Percentiles rank a stretch among this genome's conserved stretches.
phyloP scores from a whole-genome alignment of 2,888 invertebrate species.

The Pandemis corylana region DNA sequence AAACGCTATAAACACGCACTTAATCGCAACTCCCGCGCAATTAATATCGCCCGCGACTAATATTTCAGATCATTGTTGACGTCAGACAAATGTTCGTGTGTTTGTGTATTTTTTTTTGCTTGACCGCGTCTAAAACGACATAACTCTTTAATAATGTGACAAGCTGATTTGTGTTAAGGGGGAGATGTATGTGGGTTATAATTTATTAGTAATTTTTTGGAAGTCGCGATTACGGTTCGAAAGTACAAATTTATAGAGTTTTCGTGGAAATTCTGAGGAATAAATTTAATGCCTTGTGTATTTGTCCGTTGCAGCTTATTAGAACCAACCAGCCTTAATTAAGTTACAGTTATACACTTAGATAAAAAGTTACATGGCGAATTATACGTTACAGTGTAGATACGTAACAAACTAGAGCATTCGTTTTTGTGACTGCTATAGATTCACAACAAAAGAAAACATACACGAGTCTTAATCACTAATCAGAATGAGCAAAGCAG shows the following conservation, averaged over 20 bases:
- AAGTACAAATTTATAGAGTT: background rate
- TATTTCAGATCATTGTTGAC: constrained; percentile 33
- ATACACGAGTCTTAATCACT: too few species aligned
- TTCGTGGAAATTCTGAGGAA: background rate
- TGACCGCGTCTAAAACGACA: constrained; percentile 32
- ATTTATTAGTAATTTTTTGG: constrained; percentile 16
- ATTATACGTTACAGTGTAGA: too few species aligned
- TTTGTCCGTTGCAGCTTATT: too few species aligned
- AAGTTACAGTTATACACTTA: too few species aligned
- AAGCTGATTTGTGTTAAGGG: constrained; percentile 49
- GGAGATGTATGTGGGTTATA: constrained; percentile 36
- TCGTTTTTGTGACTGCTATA: too few species aligned
- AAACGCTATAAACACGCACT: constrained; percentile 33
- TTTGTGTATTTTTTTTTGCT: constrained; percentile 32
- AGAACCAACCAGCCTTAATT: too few species aligned
- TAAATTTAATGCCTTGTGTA: background rate
- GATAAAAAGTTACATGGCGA: too few species aligned
- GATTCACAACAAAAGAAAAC: too few species aligned
- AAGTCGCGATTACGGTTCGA: constrained; percentile 29
- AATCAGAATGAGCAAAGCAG: too few species aligned
- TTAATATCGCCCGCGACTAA: constrained; percentile 27
- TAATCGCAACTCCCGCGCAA: constrained; percentile 21
- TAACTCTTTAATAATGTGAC: constrained; percentile 51
- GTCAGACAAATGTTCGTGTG: constrained; percentile 40
- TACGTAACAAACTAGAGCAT: too few species aligned